phyloP scores from a whole-genome alignment of 2,797 vertebrate species.

The Lepus townsendii region DNA sequence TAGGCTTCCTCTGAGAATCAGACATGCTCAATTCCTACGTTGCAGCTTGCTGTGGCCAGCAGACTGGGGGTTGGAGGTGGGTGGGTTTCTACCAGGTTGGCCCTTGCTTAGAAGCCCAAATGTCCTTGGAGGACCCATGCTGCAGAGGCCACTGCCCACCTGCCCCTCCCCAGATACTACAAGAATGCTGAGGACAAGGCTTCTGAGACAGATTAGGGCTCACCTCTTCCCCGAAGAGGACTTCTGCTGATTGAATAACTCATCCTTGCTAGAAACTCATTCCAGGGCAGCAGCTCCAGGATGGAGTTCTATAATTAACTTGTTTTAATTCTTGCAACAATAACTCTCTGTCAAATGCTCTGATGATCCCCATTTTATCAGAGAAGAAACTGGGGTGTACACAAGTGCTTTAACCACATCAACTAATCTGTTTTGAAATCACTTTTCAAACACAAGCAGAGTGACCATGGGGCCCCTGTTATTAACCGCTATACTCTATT shows the following conservation, averaged over 20 bases:
- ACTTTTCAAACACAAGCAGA: not conserved
- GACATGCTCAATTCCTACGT: not conserved
- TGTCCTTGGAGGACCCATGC: not conserved
- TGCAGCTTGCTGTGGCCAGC: not conserved
- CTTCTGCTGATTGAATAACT: not conserved
- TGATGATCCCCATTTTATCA: not conserved
- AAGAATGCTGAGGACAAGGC: not conserved
- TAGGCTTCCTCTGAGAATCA: slow-evolving; percentile 63
- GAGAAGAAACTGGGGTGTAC: not conserved
- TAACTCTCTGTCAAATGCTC: not conserved
- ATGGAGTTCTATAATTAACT: slow-evolving; percentile 12
- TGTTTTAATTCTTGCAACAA: slow-evolving; percentile 39
- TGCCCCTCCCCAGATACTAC: too few relatives aligned
- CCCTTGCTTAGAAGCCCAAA: not conserved
- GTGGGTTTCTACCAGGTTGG: not conserved
- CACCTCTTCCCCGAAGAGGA: not conserved
- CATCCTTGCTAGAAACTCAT: not conserved
- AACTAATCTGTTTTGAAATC: not conserved
- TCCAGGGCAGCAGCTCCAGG: not conserved
- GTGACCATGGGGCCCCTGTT: not conserved
- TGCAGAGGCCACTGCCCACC: fast-evolving
- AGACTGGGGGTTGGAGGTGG: too few relatives aligned
- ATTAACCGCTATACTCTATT: fast-evolving
- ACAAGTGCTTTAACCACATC: not conserved
- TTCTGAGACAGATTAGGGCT: not conserved